Base-by-base conservation (phyloP, 2,797 vertebrate genomes). In the Gastrophryne carolinensis region DNA sequence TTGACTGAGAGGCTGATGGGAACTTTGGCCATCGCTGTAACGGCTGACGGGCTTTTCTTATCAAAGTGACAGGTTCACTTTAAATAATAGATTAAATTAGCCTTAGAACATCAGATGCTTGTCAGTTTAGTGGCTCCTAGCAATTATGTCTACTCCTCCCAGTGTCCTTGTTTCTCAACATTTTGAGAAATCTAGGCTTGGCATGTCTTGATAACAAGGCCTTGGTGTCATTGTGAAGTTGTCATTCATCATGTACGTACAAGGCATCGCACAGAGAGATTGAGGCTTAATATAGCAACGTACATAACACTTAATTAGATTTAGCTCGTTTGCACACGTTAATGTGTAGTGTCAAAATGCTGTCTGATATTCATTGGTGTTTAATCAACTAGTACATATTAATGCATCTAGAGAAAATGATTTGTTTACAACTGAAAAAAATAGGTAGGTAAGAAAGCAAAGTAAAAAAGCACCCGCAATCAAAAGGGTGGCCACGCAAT, bases 241-340 rank as follows among this genome's bases (percentile, higher is more conserved):
- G 60, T 71, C 68, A 71, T 41, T 24, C 26, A 19, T 61, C 26
- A 34, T 49, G 54, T 72, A 61, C 35, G 50, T 62, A 44, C 57
- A 63, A 41, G 68, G 41, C 49, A 47, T 56, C 13, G n/a, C 34
- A 63, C 65, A 41, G 26, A n/a, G 49, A 54, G 34, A 62, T 53
- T 9, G 57, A 47, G n/a, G 67, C 68, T 54, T 69, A 37, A 44
- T 62, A 62, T 58, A 10, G 54, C 73, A 54, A 23, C 34, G 17
- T 60, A 39, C 44, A 65, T 57, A 57, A 57, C 62, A 37, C 53
- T 23, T 69, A 76, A 69, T 61, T 69, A 60, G 73, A 76, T 68
- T 69, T 66, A 17, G 37, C 61, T 76, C 44, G 34, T 54, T 76
- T 44, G 47, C 50, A 37, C 50, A 54, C 53, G 44, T 44, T 62